Conservation (phyloP, 1,140 invertebrate genomes). For the Temnothorax longispinosus region DNA sequence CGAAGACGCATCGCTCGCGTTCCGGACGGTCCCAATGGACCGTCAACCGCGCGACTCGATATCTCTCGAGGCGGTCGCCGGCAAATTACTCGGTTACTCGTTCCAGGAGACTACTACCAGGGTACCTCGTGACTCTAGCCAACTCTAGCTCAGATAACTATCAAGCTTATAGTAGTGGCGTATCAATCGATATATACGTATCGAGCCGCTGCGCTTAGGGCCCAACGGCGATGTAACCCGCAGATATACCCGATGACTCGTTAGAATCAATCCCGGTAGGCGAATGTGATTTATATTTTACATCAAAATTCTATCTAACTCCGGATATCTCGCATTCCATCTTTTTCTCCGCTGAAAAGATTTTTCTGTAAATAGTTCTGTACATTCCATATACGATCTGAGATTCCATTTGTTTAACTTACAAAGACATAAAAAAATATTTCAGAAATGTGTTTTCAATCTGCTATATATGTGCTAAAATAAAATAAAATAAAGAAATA, state of each 20-base stretch:
- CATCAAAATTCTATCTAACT: not conserved
- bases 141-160: constrained; percentile 61
- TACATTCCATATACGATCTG: not conserved
- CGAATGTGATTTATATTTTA: not conserved
- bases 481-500: not conserved
- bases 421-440: not conserved
- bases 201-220: not conserved
- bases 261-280: constrained; percentile 12
- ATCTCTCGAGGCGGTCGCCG: constrained; percentile 58
- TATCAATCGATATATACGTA: constrained; percentile 57
- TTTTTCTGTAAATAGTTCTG: not conserved
- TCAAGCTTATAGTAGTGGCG: constrained; percentile 34
- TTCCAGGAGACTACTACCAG: constrained; percentile 25
- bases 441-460: not conserved
- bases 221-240: constrained; percentile 29
- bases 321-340: not conserved
- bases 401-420: not conserved
- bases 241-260: constrained; percentile 53
- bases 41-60: constrained; percentile 10
- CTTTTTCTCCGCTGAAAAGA: not conserved
- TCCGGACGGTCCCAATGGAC: not conserved
- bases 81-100: constrained; percentile 62
- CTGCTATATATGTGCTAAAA: not conserved
- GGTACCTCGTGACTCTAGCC: not conserved
- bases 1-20: constrained; percentile 13